These are phyloP conservation scores for Enteromius paludinosus DNA, from an alignment of 2,797 vertebrate genomes.

Conservation along the genomic window DNA sequence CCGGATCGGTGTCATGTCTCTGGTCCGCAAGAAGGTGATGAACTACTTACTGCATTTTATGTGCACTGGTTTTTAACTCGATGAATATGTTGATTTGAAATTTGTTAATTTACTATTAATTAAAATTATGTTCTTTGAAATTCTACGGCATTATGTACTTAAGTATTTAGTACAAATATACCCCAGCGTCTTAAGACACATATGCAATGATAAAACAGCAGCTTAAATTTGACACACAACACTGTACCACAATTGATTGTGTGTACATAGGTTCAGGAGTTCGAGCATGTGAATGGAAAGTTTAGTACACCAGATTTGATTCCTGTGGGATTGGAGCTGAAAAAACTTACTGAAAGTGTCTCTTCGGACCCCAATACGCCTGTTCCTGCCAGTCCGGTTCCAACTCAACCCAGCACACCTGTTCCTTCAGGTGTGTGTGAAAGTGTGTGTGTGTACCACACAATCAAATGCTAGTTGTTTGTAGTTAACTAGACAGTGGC, in stretches of 20 bases:
- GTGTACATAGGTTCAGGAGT: slow-evolving; percentile 91
- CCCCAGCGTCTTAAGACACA: not conserved
- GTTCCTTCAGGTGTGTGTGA: slow-evolving; percentile 82
- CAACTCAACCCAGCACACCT: slow-evolving; percentile 76
- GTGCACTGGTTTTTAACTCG: not conserved
- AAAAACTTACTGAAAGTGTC: slow-evolving; percentile 85
- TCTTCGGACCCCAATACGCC: slow-evolving; percentile 95
- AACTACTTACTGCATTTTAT: slow-evolving; percentile 35
- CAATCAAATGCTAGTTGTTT: not conserved
- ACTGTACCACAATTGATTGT: not conserved
- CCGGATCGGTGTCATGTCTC: slow-evolving; percentile 97
- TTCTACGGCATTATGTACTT: not conserved
- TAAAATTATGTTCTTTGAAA: not conserved
- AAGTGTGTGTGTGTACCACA: not conserved
- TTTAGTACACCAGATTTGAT: slow-evolving; percentile 93
- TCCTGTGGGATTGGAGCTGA: slow-evolving; percentile 86
- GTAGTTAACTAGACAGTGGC: not conserved
- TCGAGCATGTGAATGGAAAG: slow-evolving; percentile 95
- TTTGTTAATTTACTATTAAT: not conserved
- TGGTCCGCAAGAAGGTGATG: slow-evolving; percentile 97
- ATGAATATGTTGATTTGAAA: not conserved
- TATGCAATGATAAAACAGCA: not conserved
- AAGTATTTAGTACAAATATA: not conserved
- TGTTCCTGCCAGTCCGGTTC: slow-evolving; percentile 88
- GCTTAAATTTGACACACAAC: not conserved